Conservation (phyloP, 2,113 vertebrate genomes). For the Elephas maximus region DNA sequence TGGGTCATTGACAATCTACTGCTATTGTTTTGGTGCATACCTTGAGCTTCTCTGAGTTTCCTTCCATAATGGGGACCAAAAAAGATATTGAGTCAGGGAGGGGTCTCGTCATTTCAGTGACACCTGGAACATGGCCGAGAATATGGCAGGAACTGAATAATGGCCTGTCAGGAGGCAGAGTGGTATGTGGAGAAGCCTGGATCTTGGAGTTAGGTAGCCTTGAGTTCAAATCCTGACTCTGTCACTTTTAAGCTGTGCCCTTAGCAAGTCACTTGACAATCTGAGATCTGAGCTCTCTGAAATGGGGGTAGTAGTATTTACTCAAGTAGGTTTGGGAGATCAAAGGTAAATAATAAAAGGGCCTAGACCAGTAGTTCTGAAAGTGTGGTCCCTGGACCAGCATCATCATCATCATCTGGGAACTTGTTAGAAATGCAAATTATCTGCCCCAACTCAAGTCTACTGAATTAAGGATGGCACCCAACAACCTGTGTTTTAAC, state of each 20-base stretch:
- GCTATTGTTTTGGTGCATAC: neutral
- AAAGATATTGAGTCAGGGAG: neutral
- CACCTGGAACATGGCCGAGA: neutral
- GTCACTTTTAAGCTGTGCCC: neutral
- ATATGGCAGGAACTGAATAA: neutral
- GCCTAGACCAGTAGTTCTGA: neutral
- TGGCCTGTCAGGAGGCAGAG: neutral
- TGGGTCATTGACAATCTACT: neutral
- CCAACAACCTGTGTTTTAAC: neutral
- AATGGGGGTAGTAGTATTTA: neutral
- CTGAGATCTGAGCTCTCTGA: neutral
- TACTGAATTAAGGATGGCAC: neutral
- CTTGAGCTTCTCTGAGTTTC: too few relatives aligned
- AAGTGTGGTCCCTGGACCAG: neutral
- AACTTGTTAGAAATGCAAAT: neutral
- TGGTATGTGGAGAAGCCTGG: rapidly evolving
- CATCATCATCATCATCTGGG: neutral
- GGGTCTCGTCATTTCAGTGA: neutral
- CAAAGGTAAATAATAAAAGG: neutral
- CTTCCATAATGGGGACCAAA: neutral
- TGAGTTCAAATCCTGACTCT: neutral
- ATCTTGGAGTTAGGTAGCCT: neutral
- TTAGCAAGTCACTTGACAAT: neutral
- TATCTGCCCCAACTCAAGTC: neutral
- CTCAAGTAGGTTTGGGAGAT: neutral